Evolutionary conservation across 2,888 invertebrate genomes (phyloP).

Genomic region (Drymonia ruficornis): DNA sequence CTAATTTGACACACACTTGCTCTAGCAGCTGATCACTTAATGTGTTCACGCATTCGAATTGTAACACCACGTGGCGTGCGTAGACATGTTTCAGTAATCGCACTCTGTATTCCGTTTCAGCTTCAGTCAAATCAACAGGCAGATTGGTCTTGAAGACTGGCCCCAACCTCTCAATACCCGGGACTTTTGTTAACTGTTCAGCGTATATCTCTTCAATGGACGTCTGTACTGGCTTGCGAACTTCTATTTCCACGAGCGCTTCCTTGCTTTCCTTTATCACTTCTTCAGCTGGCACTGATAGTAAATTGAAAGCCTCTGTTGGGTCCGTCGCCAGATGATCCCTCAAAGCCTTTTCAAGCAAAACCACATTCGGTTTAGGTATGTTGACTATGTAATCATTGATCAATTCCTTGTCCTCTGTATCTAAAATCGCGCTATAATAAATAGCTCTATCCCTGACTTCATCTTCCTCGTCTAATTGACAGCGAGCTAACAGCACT

Average conservation of each 20-base stretch:
- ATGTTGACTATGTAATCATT: conserved; percentile 92
- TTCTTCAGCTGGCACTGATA: conserved; percentile 93
- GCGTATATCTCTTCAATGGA: conserved; percentile 95
- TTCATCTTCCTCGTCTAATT: conserved; percentile 99
- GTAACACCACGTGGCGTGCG: conserved; percentile 93
- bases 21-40: conserved; percentile 97
- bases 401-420: conserved; percentile 87
- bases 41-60: conserved; percentile 99
- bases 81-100: conserved; percentile 97
- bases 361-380: conserved; percentile 92
- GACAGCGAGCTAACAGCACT: conserved; percentile 92
- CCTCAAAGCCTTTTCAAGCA: conserved; percentile 94
- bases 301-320: conserved; percentile 92
- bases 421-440: conserved; percentile 93
- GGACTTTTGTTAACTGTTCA: conserved; percentile 91
- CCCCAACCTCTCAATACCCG: conserved; percentile 94
- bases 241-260: conserved; percentile 87
- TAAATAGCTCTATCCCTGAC: conserved; percentile 99
- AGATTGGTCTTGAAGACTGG: conserved; percentile 94
- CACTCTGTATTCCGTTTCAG: conserved; percentile 98
- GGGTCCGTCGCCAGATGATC: conserved; percentile 91
- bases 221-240: conserved; percentile 93
- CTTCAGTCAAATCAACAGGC: conserved; percentile 96
- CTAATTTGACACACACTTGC: conserved; percentile 94
- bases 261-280: conserved; percentile 93